These are phyloP conservation scores for Peromyscus eremicus DNA, from an alignment of 2,797 vertebrate species.

Conservation along the genomic window DNA sequence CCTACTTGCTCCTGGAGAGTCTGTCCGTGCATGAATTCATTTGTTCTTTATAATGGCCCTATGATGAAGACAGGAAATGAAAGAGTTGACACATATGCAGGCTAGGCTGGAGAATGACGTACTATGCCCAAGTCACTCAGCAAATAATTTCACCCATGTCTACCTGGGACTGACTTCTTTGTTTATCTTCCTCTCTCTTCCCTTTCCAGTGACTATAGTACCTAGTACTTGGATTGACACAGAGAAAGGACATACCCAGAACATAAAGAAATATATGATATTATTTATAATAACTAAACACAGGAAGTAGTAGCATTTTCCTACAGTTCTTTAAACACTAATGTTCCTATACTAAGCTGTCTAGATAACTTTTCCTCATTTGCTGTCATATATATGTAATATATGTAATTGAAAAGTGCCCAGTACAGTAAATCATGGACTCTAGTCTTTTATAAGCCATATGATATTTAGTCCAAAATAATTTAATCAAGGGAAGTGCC, in stretches of 20 bases:
- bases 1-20: not conserved
- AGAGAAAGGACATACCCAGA: not conserved
- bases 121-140: not conserved
- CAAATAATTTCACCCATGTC: not conserved
- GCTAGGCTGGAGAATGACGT: not conserved
- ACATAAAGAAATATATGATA: not conserved
- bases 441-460: constrained; percentile 48
- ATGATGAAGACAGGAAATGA: constrained; percentile 30
- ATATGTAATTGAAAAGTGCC: not conserved
- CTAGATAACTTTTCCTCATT: constrained; percentile 10
- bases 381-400: not conserved
- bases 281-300: constrained; percentile 27
- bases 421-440: constrained; percentile 22
- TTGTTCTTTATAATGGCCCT: not conserved
- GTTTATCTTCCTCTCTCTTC: not conserved
- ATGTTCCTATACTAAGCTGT: constrained; percentile 2
- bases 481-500: constrained; percentile 61
- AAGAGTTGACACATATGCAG: not conserved
- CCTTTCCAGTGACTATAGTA: not conserved
- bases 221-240: not conserved
- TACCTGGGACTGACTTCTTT: not conserved
- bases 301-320: not conserved
- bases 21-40: not conserved
- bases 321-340: constrained; percentile 13
- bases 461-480: constrained; percentile 28